Conservation (phyloP, 2,113 vertebrate species). For the Prietella phreatophila region DNA sequence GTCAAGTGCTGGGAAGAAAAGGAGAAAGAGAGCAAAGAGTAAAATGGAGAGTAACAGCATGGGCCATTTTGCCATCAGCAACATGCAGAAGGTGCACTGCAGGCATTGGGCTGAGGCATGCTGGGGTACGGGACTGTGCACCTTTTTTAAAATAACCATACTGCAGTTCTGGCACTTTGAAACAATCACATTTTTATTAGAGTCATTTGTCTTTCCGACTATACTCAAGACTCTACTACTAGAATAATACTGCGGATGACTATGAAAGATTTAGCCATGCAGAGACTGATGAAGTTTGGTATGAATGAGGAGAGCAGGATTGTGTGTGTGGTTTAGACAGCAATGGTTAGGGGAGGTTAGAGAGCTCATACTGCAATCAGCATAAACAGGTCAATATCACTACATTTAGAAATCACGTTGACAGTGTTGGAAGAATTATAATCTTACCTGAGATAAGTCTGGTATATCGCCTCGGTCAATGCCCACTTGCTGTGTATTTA, state of each 20-base stretch:
- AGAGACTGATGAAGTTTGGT: not conserved
- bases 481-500: conserved; percentile 87
- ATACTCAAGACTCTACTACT: not conserved
- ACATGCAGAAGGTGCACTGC: not conserved
- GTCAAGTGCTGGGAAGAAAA: not conserved
- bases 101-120: not conserved
- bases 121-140: not conserved
- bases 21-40: not conserved
- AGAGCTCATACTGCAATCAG: conserved; percentile 30
- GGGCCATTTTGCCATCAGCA: not conserved
- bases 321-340: conserved; percentile 1
- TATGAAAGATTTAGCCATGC: not conserved
- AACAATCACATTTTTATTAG: not conserved
- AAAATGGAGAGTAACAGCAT: not conserved
- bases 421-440: not conserved
- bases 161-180: conserved; percentile 13
- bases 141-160: not conserved
- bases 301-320: not conserved
- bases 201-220: not conserved
- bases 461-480: conserved; percentile 96
- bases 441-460: conserved; percentile 89
- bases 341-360: not conserved
- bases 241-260: not conserved
- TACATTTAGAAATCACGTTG: not conserved
- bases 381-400: not conserved